Base-by-base conservation (phyloP, 2,113 vertebrate genomes). In the Oncorhynchus kisutch region DNA sequence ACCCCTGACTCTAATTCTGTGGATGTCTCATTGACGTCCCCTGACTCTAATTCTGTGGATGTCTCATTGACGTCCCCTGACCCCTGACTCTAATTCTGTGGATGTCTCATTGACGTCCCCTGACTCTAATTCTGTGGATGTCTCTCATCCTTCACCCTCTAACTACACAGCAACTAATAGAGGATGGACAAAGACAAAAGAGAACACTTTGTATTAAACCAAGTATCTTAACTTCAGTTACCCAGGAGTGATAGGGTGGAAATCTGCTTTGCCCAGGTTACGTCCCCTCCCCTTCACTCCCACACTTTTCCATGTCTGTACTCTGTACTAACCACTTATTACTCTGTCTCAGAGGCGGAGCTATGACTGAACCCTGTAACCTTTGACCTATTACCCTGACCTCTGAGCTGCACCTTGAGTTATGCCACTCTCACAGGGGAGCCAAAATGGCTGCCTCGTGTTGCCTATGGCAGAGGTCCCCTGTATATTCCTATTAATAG, bases 401-500 rank as follows among this genome's bases (percentile, higher is more conserved):
- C 87, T 89, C 82, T 89, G 87, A 87, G 87, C 85, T 87, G 89
- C 90, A 92, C 87, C 87, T 90, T 91, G 89, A 89, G 88, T 90
- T 80, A 89, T 86, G 81, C 90, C 89, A 91, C 90, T 89, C 87
- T 83, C 62, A 81, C 82, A 85, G 88, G 86, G 85, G 75, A 34
- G 78, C 74, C 67, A 0, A 51, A 11, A 11, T 69, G 75, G 65
- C 78, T 39, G 72, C 48, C 39, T 3, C 68, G 59, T 29, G 20
- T 5, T 1, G 59, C 45, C 67, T 45, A 70, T 65, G 48, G 48
- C 51, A 57, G 74, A n/a, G 8, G 79, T 76, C 59, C 82, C 78
- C 83, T 89, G 84, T 84, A 81, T 81, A 80, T 87, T 82, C 77
- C 86, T 87, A 86, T 91, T 88, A 90, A 86, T 91, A 93, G 93